A percentile compares a stretch with the other conserved stretches of the same genome.
phyloP scores from a whole-genome alignment of 2,888 invertebrate species.

The Lypha dubia region DNA sequence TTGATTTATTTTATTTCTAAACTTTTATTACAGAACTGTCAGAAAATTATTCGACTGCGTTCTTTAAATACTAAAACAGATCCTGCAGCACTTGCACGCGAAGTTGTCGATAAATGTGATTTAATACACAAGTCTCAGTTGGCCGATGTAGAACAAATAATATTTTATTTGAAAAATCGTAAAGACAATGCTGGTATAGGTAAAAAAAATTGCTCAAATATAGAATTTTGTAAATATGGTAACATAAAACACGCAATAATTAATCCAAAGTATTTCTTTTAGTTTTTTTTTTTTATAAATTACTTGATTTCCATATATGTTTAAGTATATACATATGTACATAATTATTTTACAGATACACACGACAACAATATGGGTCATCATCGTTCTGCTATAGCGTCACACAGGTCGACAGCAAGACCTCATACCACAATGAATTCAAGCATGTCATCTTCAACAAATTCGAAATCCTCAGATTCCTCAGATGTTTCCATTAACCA shows the following conservation, averaged over 20 bases:
- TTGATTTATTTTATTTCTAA: slow-evolving; percentile 32
- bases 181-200: slow-evolving; percentile 84
- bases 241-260: too few species aligned
- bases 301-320: too few species aligned
- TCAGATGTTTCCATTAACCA: slow-evolving; percentile 90
- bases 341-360: slow-evolving; percentile 42
- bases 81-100: slow-evolving; percentile 90
- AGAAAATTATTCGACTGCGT: slow-evolving; percentile 92
- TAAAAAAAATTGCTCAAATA: too few species aligned
- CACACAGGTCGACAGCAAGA: slow-evolving; percentile 76
- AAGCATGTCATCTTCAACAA: slow-evolving; percentile 70
- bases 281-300: too few species aligned
- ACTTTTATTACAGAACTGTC: slow-evolving; percentile 86
- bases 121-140: slow-evolving; percentile 92
- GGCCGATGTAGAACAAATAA: slow-evolving; percentile 93
- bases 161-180: slow-evolving; percentile 93
- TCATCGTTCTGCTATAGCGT: slow-evolving; percentile 77
- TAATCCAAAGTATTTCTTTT: too few species aligned
- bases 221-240: too few species aligned
- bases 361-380: slow-evolving; percentile 66
- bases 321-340: neutral
- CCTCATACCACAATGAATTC: slow-evolving; percentile 81
- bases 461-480: slow-evolving; percentile 68
- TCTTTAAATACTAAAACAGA: slow-evolving; percentile 91
- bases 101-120: slow-evolving; percentile 93